Conservation (phyloP, 2,113 vertebrate genomes). For the Misgurnus anguillicaudatus region DNA sequence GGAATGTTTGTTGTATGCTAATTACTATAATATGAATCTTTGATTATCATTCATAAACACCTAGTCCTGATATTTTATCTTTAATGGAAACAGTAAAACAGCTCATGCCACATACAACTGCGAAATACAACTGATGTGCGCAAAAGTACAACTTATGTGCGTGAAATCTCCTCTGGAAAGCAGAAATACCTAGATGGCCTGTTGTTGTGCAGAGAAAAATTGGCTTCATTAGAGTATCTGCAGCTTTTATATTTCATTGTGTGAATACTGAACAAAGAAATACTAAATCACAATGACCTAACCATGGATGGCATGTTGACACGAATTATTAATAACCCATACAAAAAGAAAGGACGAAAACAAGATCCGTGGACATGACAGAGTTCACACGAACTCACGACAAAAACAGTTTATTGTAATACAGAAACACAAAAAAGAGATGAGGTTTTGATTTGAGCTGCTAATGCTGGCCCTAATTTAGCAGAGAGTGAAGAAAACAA, state of each 20-base stretch:
- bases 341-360: constrained; percentile 7
- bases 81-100: not conserved
- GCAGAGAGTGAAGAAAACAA: not conserved
- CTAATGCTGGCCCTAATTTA: constrained; percentile 16
- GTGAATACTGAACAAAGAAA: not conserved
- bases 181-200: not conserved
- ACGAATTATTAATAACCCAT: not conserved
- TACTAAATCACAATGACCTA: not conserved
- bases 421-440: not conserved
- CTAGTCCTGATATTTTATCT: not conserved
- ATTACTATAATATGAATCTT: too few species aligned
- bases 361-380: not conserved
- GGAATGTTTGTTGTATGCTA: too few species aligned
- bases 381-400: not conserved
- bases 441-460: not conserved
- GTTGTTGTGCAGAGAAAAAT: not conserved
- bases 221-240: constrained; percentile 1
- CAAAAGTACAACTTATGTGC: too few species aligned
- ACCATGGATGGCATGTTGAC: not conserved
- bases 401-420: constrained; percentile 5
- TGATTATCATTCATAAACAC: not conserved
- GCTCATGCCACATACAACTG: not conserved
- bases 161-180: not conserved
- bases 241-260: not conserved
- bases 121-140: not conserved